Conservation (phyloP, 1,140 invertebrate genomes). For the Dryas iulia region DNA sequence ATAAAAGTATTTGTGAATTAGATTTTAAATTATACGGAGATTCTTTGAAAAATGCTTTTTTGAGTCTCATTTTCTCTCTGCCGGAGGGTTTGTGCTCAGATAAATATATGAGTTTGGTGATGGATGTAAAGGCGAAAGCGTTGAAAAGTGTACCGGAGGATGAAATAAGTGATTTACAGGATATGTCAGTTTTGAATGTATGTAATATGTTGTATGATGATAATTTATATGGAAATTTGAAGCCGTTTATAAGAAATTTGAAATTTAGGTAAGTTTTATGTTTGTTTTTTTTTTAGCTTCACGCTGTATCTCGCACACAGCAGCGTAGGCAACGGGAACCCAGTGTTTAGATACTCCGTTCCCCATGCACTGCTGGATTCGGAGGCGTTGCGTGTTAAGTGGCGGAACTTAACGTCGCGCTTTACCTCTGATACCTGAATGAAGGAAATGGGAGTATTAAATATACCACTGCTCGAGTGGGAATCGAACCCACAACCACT, state of each 20-base stretch:
- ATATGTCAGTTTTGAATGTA: conserved; percentile 46
- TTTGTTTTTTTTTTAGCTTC: conserved; percentile 9
- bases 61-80: conserved; percentile 55
- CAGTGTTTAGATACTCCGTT: too few relatives aligned
- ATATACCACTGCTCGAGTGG: too few relatives aligned
- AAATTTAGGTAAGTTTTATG: conserved; percentile 55
- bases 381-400: too few relatives aligned
- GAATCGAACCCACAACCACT: too few relatives aligned
- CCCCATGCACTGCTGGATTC: too few relatives aligned
- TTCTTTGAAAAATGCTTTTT: conserved; percentile 54
- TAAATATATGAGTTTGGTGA: conserved; percentile 64
- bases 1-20: conserved; percentile 66
- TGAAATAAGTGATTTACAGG: conserved; percentile 40
- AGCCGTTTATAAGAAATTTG: conserved; percentile 44
- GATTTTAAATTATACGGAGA: conserved; percentile 48
- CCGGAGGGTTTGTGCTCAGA: conserved; percentile 42
- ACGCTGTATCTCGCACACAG: neutral
- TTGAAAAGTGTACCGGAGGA: conserved; percentile 42
- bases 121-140: conserved; percentile 64
- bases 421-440: too few relatives aligned
- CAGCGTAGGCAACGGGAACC: too few relatives aligned
- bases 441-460: too few relatives aligned
- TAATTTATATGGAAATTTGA: conserved; percentile 53
- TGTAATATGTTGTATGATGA: conserved; percentile 39
- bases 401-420: too few relatives aligned